A percentile compares a stretch with the other conserved stretches of the same genome.
Conservation (phyloP, 1,140 invertebrate genomes). For the Lucilia sericata region DNA sequence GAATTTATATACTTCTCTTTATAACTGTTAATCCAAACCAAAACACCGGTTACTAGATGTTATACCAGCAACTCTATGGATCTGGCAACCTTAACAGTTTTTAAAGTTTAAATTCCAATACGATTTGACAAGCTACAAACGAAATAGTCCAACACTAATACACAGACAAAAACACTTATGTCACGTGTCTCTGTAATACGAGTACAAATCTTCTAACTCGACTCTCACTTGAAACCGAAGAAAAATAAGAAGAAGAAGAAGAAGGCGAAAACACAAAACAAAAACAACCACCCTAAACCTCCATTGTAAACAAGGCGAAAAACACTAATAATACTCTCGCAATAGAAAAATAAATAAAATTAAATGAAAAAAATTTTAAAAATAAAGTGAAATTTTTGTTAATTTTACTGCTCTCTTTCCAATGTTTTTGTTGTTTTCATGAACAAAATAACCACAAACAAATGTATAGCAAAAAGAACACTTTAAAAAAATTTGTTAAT, state of each 20-base stretch:
- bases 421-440: neutral
- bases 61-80: neutral
- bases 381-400: constrained; percentile 22
- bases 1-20: too few relatives aligned
- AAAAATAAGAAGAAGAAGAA: neutral
- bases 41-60: too few relatives aligned
- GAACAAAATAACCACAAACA: constrained; percentile 3
- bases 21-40: too few relatives aligned
- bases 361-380: neutral
- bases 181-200: constrained; percentile 26
- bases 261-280: neutral
- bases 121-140: constrained; percentile 8
- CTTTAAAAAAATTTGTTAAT: neutral
- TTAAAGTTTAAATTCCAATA: constrained; percentile 42
- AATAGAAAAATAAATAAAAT: constrained; percentile 4
- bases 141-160: constrained; percentile 37
- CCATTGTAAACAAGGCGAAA: neutral
- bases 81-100: neutral
- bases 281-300: constrained; percentile 10
- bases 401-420: neutral
- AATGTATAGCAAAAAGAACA: neutral
- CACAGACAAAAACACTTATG: constrained; percentile 12
- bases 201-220: neutral
- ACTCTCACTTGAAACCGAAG: neutral
- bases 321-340: neutral